Evolutionary conservation across 2,888 invertebrate genomes (phyloP).

Genomic region (Chesias legatella): DNA sequence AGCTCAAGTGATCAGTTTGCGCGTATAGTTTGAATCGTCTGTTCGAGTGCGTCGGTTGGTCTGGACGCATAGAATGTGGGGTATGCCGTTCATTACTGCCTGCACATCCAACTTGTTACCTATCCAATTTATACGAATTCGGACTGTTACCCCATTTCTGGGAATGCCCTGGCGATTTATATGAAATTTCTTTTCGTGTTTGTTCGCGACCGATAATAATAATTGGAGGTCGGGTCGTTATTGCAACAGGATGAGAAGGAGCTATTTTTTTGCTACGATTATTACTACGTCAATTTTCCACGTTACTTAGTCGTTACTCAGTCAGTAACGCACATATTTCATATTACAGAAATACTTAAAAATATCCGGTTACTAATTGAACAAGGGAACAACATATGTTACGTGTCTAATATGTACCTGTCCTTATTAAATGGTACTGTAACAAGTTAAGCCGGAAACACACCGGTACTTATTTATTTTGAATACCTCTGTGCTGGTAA

Average conservation of each 20-base stretch:
- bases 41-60: no score
- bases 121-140: constrained; percentile 52
- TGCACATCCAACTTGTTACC: constrained; percentile 61
- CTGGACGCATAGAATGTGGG: constrained; percentile 44
- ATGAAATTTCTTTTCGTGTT: constrained; percentile 52
- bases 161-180: constrained; percentile 43
- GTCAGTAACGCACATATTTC: constrained; percentile 4
- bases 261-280: neutral
- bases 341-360: constrained; percentile 9
- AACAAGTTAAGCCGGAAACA: no score
- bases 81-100: constrained; percentile 69
- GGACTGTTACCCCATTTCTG: constrained; percentile 39
- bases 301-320: constrained; percentile 1
- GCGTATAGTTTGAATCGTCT: no score
- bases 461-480: no score
- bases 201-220: constrained; percentile 7
- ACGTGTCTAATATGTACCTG: neutral
- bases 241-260: no score
- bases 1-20: no score
- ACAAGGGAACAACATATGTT: constrained; percentile 5
- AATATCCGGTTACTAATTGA: constrained; percentile 18
- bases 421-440: no score
- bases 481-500: no score
- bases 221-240: no score
- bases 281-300: neutral